Conservation (phyloP, 23 tunicate genomes). For the Botrylloides violaceus region DNA sequence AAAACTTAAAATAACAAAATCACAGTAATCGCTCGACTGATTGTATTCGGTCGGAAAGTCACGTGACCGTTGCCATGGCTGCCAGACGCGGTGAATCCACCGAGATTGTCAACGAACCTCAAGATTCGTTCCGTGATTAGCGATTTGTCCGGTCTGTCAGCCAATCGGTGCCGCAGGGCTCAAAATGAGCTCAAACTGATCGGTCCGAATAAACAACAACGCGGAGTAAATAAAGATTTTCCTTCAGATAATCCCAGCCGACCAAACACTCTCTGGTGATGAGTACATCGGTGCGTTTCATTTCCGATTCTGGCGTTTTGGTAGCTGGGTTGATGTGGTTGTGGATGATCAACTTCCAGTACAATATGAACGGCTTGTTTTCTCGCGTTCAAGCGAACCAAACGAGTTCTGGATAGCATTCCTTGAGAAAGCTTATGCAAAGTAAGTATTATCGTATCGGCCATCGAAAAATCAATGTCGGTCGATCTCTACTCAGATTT, state of each 20-base stretch:
- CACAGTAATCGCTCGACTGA: no score
- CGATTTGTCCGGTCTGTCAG: background rate
- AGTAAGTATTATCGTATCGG: conserved; percentile 50
- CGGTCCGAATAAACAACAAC: no score
- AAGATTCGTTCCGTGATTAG: background rate
- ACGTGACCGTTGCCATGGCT: no score
- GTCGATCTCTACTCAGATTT: no score
- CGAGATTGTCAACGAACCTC: no score
- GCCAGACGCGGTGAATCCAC: no score
- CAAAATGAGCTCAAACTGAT: no score
- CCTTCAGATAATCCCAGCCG: conserved; percentile 56
- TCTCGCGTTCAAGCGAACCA: conserved; percentile 40
- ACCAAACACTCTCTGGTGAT: conserved; percentile 46
- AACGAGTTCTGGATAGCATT: conserved; percentile 83
- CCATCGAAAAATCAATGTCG: no score
- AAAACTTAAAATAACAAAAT: no score
- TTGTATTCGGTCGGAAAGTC: no score
- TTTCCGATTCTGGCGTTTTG: conserved; percentile 87
- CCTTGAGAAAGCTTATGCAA: conserved; percentile 91
- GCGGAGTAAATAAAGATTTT: no score
- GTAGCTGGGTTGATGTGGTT: conserved; percentile 82
- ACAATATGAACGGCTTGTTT: conserved; percentile 30
- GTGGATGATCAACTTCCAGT: conserved; percentile 75
- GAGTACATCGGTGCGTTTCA: conserved; percentile 83
- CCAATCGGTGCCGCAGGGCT: no score